Evolutionary conservation across 2,888 invertebrate species (phyloP), one percentile per base, ranked within the genome.

Genomic region (Schizotus pectinicornis): DNA sequence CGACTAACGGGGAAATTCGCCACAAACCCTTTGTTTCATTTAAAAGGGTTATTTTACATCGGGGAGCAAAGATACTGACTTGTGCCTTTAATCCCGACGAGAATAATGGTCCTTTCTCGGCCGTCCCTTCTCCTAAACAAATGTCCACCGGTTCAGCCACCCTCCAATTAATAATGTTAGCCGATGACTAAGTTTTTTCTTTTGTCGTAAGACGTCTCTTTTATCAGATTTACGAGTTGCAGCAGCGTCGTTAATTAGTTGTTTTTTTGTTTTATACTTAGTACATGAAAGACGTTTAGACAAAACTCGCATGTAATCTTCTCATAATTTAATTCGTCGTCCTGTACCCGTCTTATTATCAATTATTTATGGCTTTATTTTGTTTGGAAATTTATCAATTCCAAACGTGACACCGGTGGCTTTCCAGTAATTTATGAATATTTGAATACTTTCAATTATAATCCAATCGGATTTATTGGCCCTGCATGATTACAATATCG

Each of bases 41-140:
- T 68, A 67, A 70, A 72, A 68, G 72, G 73, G 69, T 71, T 72
- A 73, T 71, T 72, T 71, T 68, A 71, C 71, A 67, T 72, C 69
- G 64, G 65, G 67, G 65, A 71, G 61, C 61, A 63, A 62, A 64
- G 65, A 68, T 67, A 61, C 62, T 62, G 62, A 64, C 69, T 65
- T 65, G 63, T 57, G 64, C 64, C 22, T 67, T 63, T 67, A 63
- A 66, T 62, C 65, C 65, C 63, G 61, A 38, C 52, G 60, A 60
- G 64, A 65, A 63, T 65, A 64, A 67, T 62, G 65, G 65, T 53
- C 63, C 61, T 64, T 63, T 56, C 55, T 63, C 63, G 63, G 62
- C 60, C 61, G 56, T 64, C 60, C 56, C 13, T 30, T 47, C 43
- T 33, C 45, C 47, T 43, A 13, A 50, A 51, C 53, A 53, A 53